Base-by-base conservation (phyloP, 2,888 invertebrate genomes). In the Leptopterna dolabrata region DNA sequence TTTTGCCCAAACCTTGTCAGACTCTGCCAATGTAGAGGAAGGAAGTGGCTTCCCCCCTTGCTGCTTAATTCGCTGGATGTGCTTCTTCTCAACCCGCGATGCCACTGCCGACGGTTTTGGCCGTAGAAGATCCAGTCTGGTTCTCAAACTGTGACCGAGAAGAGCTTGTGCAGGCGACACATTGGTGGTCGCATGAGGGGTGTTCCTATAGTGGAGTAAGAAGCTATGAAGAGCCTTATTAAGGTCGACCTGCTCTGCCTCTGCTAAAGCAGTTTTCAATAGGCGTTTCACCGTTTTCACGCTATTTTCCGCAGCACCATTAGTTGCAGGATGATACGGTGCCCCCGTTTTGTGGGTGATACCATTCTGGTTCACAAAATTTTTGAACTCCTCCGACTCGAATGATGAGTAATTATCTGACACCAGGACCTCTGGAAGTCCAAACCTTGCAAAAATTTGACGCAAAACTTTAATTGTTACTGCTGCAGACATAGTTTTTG, bases 271-370 rank as follows among this genome's bases (percentile, higher is more conserved):
- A n/a, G 55, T n/a, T 13, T 80, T 80, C 45, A 80, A 27, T 13
- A 24, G 24, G 4, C 80, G 80, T 27, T 80, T 80, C 3, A 45
- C 24, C 2, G 47, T 47, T 45, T 16, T 14, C 6, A 80, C 80
- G 13, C 43, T 16, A 80, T 80, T 80, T 24, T 80, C 80, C 4
- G 76, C 76, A n/a, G 76, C 76, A 6, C 76, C 76, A 76, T 76
- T 76, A 1, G 36, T 36, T 1, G 24, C 2, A 1, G 76, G 76
- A 16, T 13, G 36, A 19, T 41, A 45, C 0, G 78, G 43, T 1
- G 78, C 78, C 0, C 78, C 78, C 11, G 19, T 19, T 45, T 45
- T 36, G 43, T 41, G 27, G 0, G 6, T 27, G 1, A 45, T 27
- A 24, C 78, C 78, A 43, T 78, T 43, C 1, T 24, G 19, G 0